phyloP scores from a whole-genome alignment of 1,140 invertebrate genomes.

The Zaprionus gabonicus region DNA sequence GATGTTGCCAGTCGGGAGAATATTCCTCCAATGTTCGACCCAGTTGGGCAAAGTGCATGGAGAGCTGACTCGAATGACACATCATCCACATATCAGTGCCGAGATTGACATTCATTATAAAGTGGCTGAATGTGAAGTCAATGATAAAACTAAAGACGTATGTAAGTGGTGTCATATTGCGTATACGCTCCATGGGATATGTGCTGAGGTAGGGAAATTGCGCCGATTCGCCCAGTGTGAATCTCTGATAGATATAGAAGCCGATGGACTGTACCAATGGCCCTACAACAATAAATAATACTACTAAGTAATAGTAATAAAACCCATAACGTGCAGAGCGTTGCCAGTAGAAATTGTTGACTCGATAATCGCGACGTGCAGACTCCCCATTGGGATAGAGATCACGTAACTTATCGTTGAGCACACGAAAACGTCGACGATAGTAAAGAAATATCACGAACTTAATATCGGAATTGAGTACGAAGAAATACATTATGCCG shows the following conservation, averaged over 20 bases:
- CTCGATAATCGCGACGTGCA: constrained; percentile 17
- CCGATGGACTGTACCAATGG: constrained; percentile 32
- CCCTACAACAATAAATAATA: constrained; percentile 7
- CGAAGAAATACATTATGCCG: constrained; percentile 38
- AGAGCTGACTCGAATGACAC: constrained; percentile 47
- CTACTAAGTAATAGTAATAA: constrained; percentile 40
- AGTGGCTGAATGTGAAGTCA: constrained; percentile 44
- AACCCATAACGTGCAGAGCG: constrained; percentile 23
- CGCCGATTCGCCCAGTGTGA: neutral
- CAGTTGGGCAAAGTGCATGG: constrained; percentile 55
- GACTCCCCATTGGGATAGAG: constrained; percentile 33
- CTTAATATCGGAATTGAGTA: constrained; percentile 47
- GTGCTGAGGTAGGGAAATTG: constrained; percentile 40
- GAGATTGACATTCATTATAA: constrained; percentile 44
- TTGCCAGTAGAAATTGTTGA: constrained; percentile 52
- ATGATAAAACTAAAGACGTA: constrained; percentile 15
- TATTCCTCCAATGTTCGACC: constrained; percentile 23
- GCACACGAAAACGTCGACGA: neutral
- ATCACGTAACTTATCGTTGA: constrained; percentile 22
- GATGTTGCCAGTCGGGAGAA: constrained; percentile 9
- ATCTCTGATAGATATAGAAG: constrained; percentile 18
- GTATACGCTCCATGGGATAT: constrained; percentile 40
- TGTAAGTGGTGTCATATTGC: neutral
- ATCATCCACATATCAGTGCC: constrained; percentile 63
- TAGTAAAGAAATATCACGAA: constrained; percentile 45